These are phyloP conservation scores for Eriosoma lanigerum DNA, from an alignment of 1,140 invertebrate genomes.

Conservation along the genomic window DNA sequence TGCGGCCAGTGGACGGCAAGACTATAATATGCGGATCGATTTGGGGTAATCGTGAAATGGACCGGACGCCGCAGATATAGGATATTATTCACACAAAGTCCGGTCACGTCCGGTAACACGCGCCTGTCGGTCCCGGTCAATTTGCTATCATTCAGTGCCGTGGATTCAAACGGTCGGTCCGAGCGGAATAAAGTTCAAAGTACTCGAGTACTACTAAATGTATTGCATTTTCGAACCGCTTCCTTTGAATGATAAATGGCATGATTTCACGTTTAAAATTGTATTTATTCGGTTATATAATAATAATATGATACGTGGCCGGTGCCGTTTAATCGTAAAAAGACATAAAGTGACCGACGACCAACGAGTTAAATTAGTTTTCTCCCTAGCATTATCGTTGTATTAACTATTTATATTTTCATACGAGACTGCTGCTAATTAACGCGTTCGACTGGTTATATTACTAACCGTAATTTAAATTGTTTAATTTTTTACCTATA, in stretches of 20 bases:
- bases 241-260: neutral
- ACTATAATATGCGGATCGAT: neutral
- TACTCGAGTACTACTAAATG: neutral
- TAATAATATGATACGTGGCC: too few species aligned
- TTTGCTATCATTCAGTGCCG: constrained; percentile 29
- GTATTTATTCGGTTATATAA: neutral
- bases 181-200: constrained; percentile 15
- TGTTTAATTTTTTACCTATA: too few species aligned
- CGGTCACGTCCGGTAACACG: constrained; percentile 25
- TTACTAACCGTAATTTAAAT: too few species aligned
- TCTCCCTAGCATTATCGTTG: too few species aligned
- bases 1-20: too few species aligned
- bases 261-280: constrained; percentile 13
- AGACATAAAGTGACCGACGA: too few species aligned
- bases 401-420: too few species aligned
- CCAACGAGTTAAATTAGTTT: neutral
- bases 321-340: too few species aligned
- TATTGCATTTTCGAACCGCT: neutral
- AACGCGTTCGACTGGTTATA: too few species aligned
- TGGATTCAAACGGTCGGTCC: neutral
- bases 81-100: constrained; percentile 18
- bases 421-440: too few species aligned
- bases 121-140: constrained; percentile 20
- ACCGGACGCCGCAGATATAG: neutral
- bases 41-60: constrained; percentile 6